These are phyloP conservation scores for Scarus forsteni DNA, from an alignment of 2,797 vertebrate genomes.

Conservation along the genomic window DNA sequence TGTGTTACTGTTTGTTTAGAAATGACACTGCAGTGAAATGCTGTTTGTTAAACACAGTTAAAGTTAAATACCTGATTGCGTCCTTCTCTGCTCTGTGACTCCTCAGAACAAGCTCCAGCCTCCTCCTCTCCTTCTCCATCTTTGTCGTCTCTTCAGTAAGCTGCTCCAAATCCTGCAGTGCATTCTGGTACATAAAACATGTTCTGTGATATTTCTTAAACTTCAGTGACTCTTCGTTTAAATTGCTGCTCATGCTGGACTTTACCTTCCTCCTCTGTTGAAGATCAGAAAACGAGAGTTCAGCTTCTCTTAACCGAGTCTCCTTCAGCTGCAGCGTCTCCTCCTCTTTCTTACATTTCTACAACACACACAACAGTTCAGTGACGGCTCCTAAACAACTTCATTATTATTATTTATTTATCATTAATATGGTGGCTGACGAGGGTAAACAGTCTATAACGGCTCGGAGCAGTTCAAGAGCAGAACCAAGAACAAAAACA, in stretches of 20 bases:
- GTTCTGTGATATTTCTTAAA: slow-evolving; percentile 9
- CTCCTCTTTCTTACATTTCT: slow-evolving; percentile 77
- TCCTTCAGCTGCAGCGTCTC: slow-evolving; percentile 66
- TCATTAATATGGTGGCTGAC: too few species aligned
- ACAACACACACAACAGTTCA: slow-evolving; percentile 33
- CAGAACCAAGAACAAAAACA: too few species aligned
- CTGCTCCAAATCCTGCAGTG: slow-evolving; percentile 57
- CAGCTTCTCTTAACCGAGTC: slow-evolving; percentile 65
- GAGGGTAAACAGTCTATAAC: too few species aligned
- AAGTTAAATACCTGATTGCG: slow-evolving; percentile 69
- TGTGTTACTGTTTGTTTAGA: slow-evolving; percentile 5
- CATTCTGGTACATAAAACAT: slow-evolving; percentile 62
- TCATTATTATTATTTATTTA: too few species aligned
- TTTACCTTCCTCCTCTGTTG: slow-evolving; percentile 74
- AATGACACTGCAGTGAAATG: not conserved
- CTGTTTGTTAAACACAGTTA: not conserved
- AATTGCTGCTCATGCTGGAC: not conserved
- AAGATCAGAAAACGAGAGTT: slow-evolving; percentile 67
- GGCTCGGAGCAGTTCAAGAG: too few species aligned
- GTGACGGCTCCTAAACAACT: not conserved
- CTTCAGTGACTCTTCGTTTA: not conserved
- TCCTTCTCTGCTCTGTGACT: slow-evolving; percentile 63
- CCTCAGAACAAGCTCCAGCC: slow-evolving; percentile 46
- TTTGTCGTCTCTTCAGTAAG: slow-evolving; percentile 52
- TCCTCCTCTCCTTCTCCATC: slow-evolving; percentile 65